Conservation (phyloP, 2,888 invertebrate genomes). For the Diplolepis rosae region DNA sequence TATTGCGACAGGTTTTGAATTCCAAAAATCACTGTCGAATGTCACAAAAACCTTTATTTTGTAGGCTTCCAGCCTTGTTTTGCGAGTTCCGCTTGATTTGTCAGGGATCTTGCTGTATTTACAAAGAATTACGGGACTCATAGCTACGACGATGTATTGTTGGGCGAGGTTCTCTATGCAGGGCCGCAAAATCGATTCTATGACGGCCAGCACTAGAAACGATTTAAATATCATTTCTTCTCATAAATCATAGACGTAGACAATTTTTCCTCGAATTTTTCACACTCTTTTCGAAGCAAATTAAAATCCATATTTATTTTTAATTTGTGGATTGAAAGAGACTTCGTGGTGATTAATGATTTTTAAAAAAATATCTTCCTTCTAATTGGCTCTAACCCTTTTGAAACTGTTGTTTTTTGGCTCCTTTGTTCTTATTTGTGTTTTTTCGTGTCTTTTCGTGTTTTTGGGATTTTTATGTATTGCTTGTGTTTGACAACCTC, state of each 20-base stretch:
- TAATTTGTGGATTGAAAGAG: too few relatives aligned
- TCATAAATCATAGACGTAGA: too few relatives aligned
- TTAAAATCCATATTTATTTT: neutral
- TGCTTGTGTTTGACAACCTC: too few relatives aligned
- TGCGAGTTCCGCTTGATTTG: neutral
- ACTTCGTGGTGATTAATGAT: too few relatives aligned
- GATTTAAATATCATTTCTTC: neutral
- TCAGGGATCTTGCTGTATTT: neutral
- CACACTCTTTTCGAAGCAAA: neutral
- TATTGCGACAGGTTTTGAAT: conserved; percentile 1
- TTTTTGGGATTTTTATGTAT: too few relatives aligned
- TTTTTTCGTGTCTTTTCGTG: too few relatives aligned
- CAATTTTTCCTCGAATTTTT: neutral
- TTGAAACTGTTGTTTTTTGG: too few relatives aligned
- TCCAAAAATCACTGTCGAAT: neutral
- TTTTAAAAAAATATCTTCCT: too few relatives aligned
- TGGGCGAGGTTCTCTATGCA: neutral
- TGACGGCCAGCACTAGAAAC: neutral
- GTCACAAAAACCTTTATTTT: neutral
- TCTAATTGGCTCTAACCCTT: too few relatives aligned
- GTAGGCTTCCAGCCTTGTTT: neutral
- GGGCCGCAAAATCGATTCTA: neutral
- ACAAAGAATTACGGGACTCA: neutral
- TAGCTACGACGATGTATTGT: neutral
- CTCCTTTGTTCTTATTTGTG: too few relatives aligned